Conservation (phyloP, 2,888 invertebrate genomes). For the Microctonus brassicae region DNA sequence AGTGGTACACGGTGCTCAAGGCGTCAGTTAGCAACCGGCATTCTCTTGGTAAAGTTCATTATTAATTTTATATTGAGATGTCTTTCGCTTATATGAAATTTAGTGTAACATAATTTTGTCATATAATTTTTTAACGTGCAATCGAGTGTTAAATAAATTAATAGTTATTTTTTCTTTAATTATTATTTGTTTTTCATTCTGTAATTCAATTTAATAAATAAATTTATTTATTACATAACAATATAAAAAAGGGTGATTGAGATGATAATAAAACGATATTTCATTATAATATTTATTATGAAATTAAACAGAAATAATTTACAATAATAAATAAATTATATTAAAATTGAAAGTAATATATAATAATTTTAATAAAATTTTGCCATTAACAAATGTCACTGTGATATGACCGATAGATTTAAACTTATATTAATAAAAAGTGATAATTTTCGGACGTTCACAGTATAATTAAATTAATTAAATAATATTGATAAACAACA, state of each 20-base stretch:
- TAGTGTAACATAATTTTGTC: conserved; percentile 53
- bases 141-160: conserved; percentile 2
- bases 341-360: not conserved
- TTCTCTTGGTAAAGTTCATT: conserved; percentile 50
- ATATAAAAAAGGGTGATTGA: not conserved
- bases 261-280: not conserved
- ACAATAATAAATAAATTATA: not conserved
- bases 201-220: no score
- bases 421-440: conserved; percentile 50
- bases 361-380: not conserved
- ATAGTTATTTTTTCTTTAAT: no score
- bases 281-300: not conserved
- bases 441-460: conserved; percentile 62
- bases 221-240: no score
- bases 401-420: conserved; percentile 62
- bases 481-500: conserved; percentile 1
- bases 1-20: conserved; percentile 49
- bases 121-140: conserved; percentile 14
- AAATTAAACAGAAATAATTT: not conserved
- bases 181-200: no score
- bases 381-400: conserved; percentile 42
- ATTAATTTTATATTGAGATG: conserved; percentile 37
- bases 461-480: conserved; percentile 1
- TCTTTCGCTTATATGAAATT: conserved; percentile 48
- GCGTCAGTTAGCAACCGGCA: conserved; percentile 69